These are phyloP conservation scores for Rhincodon typus DNA, from an alignment of 2,797 vertebrate species.

Conservation along the genomic window DNA sequence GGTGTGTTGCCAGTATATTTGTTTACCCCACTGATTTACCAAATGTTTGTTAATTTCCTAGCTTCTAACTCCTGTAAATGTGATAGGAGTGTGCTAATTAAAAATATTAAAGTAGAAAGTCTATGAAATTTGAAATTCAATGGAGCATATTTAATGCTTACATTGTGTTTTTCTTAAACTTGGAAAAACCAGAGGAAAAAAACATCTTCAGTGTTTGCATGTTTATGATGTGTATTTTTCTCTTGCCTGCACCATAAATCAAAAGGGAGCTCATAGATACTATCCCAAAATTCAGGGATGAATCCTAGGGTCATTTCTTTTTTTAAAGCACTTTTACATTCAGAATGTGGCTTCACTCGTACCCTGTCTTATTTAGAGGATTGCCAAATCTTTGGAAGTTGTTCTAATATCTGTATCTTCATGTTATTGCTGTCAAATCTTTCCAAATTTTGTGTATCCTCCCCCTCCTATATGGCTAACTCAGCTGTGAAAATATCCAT, in stretches of 20 bases:
- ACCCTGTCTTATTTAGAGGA: background rate
- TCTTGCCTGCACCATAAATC: background rate
- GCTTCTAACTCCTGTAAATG: background rate
- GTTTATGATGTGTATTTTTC: background rate
- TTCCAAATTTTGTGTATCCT: background rate
- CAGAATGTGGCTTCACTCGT: background rate
- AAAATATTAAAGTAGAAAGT: background rate
- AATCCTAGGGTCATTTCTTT: background rate
- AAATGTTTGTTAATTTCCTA: background rate
- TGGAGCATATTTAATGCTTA: background rate
- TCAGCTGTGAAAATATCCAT: background rate
- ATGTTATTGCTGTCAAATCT: background rate
- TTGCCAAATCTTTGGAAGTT: background rate
- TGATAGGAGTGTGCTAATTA: background rate
- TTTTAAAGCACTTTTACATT: background rate
- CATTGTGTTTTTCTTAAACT: background rate
- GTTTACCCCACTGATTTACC: background rate
- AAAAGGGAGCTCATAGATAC: too few relatives aligned
- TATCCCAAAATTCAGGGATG: too few relatives aligned
- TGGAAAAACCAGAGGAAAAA: background rate
- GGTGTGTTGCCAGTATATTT: background rate
- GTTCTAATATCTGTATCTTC: background rate
- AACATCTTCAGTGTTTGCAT: slow-evolving; percentile 1
- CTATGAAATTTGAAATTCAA: too few relatives aligned
- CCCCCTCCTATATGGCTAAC: background rate